phyloP scores from a whole-genome alignment of 2,888 invertebrate genomes.

The Drosophila emarginata region DNA sequence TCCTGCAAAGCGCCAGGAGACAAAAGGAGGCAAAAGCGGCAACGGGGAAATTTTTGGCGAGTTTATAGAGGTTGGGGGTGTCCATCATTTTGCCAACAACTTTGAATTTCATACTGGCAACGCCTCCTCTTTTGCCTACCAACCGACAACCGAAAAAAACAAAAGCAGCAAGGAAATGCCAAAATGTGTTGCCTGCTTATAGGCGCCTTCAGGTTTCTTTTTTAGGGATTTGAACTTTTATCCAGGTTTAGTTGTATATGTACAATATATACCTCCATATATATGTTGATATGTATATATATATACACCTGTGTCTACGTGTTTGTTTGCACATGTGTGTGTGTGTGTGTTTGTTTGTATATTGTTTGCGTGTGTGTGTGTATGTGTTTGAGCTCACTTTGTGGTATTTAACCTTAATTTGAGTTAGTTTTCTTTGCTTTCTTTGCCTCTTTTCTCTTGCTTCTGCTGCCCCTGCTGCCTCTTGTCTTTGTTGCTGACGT shows the following conservation, averaged over 20 bases:
- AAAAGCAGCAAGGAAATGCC: slow-evolving; percentile 63
- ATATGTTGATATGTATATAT: neutral
- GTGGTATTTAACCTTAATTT: slow-evolving; percentile 78
- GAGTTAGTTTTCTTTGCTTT: slow-evolving; percentile 57
- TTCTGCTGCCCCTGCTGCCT: neutral
- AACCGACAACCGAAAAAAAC: slow-evolving; percentile 34
- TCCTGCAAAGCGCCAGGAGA: slow-evolving; percentile 44
- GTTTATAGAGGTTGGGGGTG: slow-evolving; percentile 47
- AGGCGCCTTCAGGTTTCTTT: slow-evolving; percentile 45
- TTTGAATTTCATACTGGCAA: slow-evolving; percentile 70
- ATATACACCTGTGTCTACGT: slow-evolving; percentile 24
- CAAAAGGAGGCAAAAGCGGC: neutral
- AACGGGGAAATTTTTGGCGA: neutral
- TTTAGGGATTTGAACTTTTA: slow-evolving; percentile 8
- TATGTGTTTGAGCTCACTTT: slow-evolving; percentile 61
- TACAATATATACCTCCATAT: neutral
- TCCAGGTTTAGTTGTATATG: slow-evolving; percentile 17
- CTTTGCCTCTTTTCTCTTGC: neutral
- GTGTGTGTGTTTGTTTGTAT: slow-evolving; percentile 21
- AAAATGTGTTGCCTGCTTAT: slow-evolving; percentile 72
- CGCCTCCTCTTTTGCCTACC: slow-evolving; percentile 45
- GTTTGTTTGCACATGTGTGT: slow-evolving; percentile 29
- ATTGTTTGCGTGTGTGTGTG: slow-evolving; percentile 26
- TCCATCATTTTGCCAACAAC: slow-evolving; percentile 70
- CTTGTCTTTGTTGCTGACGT: slow-evolving; percentile 34